Evolutionary conservation across 2,113 vertebrate genomes (phyloP), one percentile per base, ranked within the genome.

Genomic region (Rhinoptilus africanus): DNA sequence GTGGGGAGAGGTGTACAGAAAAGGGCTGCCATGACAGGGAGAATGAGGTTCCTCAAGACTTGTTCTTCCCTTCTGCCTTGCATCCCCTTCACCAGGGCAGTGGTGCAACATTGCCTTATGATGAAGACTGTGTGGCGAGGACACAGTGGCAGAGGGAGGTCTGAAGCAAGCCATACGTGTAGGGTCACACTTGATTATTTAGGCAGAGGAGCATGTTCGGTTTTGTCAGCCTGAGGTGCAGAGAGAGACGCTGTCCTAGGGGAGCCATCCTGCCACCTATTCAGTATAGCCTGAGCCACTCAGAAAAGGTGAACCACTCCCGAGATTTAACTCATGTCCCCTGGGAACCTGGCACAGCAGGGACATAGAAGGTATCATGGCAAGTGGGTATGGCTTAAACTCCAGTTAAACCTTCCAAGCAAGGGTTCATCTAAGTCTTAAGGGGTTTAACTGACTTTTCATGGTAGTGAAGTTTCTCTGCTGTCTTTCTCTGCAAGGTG

Each of bases 311-410:
- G 28, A 66, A 14, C 10, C 4, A 27, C 34, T 30, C 37, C 41
- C 27, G 37, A 78, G 43, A 19, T 85, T 53, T 21, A 37, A n/a
- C 2, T 50, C 0, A 0, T 0, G 1, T 50, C 12, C 22, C 14
- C 9, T 48, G 24, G n/a, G 30, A 54, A 15, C 4, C 3, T 47
- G 26, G 8, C 6, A 20, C 54, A 56, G 41, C 19, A 50, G 16
- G n/a, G 53, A 17, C 7, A 24, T 15, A 10, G 30, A 34, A 74
- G 5, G 4, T 8, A 6, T 21, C 12, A 45, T 73, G 17, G 24
- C 15, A 45, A 47, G 23, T 7, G 2, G 6, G 7, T 45, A 24
- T 27, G 37, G 32, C 51, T 59, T 57, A 35, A 84, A 68, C 3
- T 47, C 4, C 23, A 15, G 17, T n/a, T 67, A 32, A 79, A 37